phyloP scores from a whole-genome alignment of 2,888 invertebrate genomes.

The Eutolmus rufibarbis region DNA sequence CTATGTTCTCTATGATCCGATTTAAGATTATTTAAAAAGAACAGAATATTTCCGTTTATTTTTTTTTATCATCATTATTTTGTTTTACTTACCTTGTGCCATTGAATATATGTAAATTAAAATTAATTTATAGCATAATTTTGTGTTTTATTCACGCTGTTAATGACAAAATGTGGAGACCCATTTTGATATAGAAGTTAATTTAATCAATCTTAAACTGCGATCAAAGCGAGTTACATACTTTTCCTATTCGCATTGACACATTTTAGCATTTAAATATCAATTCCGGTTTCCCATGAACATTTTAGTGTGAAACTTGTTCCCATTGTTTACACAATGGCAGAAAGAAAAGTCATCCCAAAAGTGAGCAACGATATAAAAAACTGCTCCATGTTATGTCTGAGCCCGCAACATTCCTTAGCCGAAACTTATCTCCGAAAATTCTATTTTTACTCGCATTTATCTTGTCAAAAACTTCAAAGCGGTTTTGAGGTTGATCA shows the following conservation, averaged over 20 bases:
- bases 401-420: neutral
- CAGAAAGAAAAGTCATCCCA: neutral
- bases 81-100: too few species aligned
- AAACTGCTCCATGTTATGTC: neutral
- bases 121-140: too few species aligned
- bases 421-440: neutral
- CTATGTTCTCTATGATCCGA: too few species aligned
- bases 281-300: neutral
- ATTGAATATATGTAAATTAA: too few species aligned
- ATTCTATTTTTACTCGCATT: neutral
- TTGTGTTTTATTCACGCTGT: neutral
- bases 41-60: too few species aligned
- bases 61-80: too few species aligned
- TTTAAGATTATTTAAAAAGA: too few species aligned
- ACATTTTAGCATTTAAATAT: neutral
- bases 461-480: neutral
- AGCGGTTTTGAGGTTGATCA: neutral
- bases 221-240: neutral
- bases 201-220: neutral
- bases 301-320: neutral
- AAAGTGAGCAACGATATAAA: neutral
- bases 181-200: neutral
- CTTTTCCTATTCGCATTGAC: neutral
- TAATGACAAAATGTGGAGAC: neutral
- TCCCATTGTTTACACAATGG: neutral